These are phyloP conservation scores for Siniperca knerii DNA, from an alignment of 2,113 vertebrate genomes.

Conservation along the genomic window DNA sequence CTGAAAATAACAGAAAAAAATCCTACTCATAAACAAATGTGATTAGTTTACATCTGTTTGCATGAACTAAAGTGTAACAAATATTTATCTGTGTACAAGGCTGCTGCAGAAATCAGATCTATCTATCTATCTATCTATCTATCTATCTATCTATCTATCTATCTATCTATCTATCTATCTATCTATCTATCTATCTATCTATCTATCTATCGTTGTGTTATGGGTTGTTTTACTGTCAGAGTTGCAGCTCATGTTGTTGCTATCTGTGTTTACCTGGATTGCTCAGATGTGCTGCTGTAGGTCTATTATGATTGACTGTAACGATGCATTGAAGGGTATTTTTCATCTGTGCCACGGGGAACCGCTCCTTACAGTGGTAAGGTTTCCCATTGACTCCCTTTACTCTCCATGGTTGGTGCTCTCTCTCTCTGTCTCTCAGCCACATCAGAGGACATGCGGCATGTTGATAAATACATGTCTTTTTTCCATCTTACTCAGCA, in stretches of 20 bases:
- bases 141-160: slow-evolving; percentile 26
- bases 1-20: slow-evolving; percentile 9
- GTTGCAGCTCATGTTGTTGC: slow-evolving; percentile 74
- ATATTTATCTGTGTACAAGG: background rate
- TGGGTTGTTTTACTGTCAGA: slow-evolving; percentile 42
- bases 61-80: background rate
- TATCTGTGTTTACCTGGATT: slow-evolving; percentile 85
- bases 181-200: slow-evolving; percentile 41
- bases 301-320: slow-evolving; percentile 85
- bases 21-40: slow-evolving; percentile 6
- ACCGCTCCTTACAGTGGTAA: slow-evolving; percentile 79
- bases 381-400: slow-evolving; percentile 75
- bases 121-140: slow-evolving; percentile 19
- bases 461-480: slow-evolving; percentile 78
- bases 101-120: background rate
- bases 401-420: slow-evolving; percentile 62
- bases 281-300: slow-evolving; percentile 83
- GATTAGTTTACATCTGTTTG: slow-evolving; percentile 37
- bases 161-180: slow-evolving; percentile 20
- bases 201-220: background rate
- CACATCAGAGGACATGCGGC: slow-evolving; percentile 61
- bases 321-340: slow-evolving; percentile 83
- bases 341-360: slow-evolving; percentile 82
- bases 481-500: slow-evolving; percentile 76
- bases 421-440: slow-evolving; percentile 53